Conservation (phyloP, 2,888 invertebrate genomes). For the Pardosa pseudoannulata region DNA sequence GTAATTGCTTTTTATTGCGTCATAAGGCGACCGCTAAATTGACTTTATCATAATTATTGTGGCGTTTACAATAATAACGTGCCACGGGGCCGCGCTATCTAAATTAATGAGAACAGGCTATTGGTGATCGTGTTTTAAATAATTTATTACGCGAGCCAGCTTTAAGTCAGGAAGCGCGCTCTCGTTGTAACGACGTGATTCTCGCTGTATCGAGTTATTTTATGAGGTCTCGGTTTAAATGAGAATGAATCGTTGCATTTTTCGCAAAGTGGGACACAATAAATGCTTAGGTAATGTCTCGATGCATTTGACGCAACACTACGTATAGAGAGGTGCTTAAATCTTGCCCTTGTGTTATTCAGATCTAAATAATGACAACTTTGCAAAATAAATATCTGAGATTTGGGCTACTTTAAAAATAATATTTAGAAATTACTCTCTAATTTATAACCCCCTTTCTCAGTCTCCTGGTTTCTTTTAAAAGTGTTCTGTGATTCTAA, state of each 20-base stretch:
- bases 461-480: too few species aligned
- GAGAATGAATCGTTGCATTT: neutral
- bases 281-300: too few species aligned
- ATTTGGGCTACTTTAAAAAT: too few species aligned
- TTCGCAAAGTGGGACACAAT: too few species aligned
- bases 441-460: too few species aligned
- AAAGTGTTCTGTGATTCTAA: too few species aligned
- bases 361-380: too few species aligned
- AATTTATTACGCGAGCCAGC: slow-evolving; percentile 45
- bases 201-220: slow-evolving; percentile 5
- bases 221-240: neutral
- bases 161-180: slow-evolving; percentile 54
- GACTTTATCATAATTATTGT: slow-evolving; percentile 72
- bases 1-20: slow-evolving; percentile 72
- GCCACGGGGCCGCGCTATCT: slow-evolving; percentile 48
- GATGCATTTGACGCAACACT: too few species aligned
- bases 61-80: slow-evolving; percentile 69
- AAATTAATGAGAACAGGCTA: slow-evolving; percentile 63
- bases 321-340: too few species aligned
- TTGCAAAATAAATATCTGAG: too few species aligned
- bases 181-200: slow-evolving; percentile 57
- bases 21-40: slow-evolving; percentile 70
- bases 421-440: too few species aligned
- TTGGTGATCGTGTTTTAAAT: slow-evolving; percentile 64
- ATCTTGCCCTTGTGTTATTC: too few species aligned